Conservation (phyloP, 2,113 vertebrate genomes). For the Ailuropoda melanoleuca region DNA sequence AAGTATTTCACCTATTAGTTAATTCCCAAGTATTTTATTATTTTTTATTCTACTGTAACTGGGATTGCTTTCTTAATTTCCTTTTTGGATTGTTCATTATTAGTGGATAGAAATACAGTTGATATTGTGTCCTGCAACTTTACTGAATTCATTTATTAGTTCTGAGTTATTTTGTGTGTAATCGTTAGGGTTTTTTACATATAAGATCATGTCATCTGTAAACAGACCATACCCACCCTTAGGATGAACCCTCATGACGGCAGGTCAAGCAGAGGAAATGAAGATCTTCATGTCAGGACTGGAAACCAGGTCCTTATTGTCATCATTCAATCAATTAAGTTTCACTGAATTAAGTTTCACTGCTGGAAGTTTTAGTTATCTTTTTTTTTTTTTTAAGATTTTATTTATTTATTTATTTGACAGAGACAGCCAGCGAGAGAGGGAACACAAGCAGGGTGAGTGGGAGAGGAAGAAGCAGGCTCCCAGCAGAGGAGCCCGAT, state of each 20-base stretch:
- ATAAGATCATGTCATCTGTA: not conserved
- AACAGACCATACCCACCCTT: not conserved
- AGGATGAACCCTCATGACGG: too few relatives aligned
- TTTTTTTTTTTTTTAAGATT: too few relatives aligned
- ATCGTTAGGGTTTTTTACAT: not conserved
- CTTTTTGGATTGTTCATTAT: not conserved
- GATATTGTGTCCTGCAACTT: not conserved
- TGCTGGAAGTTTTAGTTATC: not conserved
- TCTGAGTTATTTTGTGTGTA: not conserved
- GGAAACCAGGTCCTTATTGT: not conserved
- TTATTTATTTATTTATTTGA: too few relatives aligned
- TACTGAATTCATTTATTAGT: not conserved
- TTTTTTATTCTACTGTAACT: not conserved
- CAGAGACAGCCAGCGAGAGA: too few relatives aligned
- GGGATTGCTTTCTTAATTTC: not conserved
- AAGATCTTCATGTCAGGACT: not conserved
- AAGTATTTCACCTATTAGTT: not conserved
- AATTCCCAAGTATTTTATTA: not conserved
- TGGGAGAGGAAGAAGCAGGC: too few relatives aligned
- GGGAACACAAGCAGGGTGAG: too few relatives aligned
- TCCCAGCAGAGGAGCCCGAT: too few relatives aligned
- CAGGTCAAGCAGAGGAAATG: not conserved
- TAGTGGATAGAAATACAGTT: not conserved
- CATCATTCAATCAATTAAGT: not conserved
- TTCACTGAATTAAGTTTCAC: not conserved